Base-by-base conservation (phyloP, 2,113 vertebrate species). In the Xerus inauris region DNA sequence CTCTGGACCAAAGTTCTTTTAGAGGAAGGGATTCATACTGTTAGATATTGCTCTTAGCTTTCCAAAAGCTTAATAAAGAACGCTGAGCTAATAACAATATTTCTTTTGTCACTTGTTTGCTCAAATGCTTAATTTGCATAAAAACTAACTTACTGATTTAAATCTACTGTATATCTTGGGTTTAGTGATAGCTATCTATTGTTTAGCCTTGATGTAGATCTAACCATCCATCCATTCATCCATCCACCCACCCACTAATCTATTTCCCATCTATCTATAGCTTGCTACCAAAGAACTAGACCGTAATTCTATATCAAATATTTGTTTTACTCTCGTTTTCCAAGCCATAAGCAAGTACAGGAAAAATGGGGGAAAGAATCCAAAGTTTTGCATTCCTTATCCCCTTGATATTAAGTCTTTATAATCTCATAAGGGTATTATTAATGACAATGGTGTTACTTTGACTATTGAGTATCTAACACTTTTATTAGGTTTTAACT, bases 391-490 rank as follows among this genome's bases (percentile, higher is more conserved):
- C 22, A 32, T 54, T 91, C 10, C 22, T 49, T 88, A 62, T 57
- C 16, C 94, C 6, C 38, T 80, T n/a, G 38, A 49, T 90, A 92
- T 45, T 90, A 88, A 88, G 7, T 72, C 26, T 76, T 89, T 87
- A 6, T 38, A 42, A 49, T 59, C 49, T 87, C 10, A 12, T 8
- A 38, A 71, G 32, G 65, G 14, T 14, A 83, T 6, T 77, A 75
- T 30, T 51, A 67, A 24, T 54, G 54, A 9, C 17, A 57, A 7
- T 5, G 40, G 28, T 35, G 7, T 71, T 69, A 47, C 9, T 40
- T 38, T 81, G 47, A 59, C 6, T 30, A 6, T 22, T 42, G 8
- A 69, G 13, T 17, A 0, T 40, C 40, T 79, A 82, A 87, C 79
- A 45, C 3, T 73, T 47, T 42, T 22, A 54, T 6, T 69, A 49